phyloP scores from a whole-genome alignment of 2,113 vertebrate genomes.

The Ahaetulla prasina region DNA sequence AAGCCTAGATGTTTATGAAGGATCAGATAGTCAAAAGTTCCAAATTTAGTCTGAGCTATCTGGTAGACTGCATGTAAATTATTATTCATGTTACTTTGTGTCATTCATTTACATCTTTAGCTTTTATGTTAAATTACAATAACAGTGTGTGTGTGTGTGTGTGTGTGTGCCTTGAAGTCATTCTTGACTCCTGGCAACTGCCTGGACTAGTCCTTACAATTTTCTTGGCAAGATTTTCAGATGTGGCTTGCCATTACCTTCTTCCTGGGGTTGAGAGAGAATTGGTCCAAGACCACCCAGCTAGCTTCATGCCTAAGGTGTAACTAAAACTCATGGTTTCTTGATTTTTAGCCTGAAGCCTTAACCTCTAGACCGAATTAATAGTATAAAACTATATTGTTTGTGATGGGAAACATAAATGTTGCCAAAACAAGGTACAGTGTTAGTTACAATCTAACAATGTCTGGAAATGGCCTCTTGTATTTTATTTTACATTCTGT shows the following conservation, averaged over 20 bases:
- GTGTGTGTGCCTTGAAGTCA: background rate
- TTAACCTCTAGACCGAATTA: background rate
- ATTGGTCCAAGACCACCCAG: too few species aligned
- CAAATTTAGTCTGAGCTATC: background rate
- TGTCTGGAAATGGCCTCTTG: background rate
- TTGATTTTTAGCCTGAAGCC: background rate
- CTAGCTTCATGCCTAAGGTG: too few species aligned
- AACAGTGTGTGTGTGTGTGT: background rate
- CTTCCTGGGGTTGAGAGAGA: too few species aligned
- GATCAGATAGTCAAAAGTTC: background rate
- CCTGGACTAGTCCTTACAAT: background rate
- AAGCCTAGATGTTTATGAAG: background rate
- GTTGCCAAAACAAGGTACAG: background rate
- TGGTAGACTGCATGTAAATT: background rate
- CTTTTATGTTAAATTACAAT: background rate
- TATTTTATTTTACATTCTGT: background rate
- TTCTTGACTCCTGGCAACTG: background rate
- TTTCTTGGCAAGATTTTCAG: background rate
- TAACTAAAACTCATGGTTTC: background rate
- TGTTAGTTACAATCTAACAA: background rate
- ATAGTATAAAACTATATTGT: background rate
- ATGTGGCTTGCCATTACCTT: too few species aligned
- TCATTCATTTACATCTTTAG: background rate
- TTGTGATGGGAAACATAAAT: background rate
- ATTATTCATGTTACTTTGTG: background rate